Percentiles rank a stretch among this genome's conserved stretches.
Evolutionary conservation across 2,797 vertebrate species (phyloP).

Genomic region (Tragopan temminckii): DNA sequence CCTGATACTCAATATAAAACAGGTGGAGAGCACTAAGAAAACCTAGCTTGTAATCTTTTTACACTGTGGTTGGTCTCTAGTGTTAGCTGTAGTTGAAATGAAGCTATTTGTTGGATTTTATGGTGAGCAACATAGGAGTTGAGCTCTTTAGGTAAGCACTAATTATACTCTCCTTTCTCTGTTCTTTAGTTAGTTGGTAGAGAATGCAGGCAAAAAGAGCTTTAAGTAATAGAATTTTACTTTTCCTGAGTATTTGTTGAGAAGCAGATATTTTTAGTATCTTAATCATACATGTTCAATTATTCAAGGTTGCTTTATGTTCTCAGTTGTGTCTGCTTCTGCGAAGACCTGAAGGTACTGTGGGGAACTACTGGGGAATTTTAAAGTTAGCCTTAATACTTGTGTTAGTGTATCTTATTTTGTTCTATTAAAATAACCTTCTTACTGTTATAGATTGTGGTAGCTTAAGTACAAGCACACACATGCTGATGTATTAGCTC

Average conservation of each 20-base stretch:
- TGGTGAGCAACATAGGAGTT: fast-evolving
- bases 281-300: fast-evolving
- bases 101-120: fast-evolving
- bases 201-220: neutral
- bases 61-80: fast-evolving
- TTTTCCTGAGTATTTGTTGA: neutral
- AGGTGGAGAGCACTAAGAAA: neutral
- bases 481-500: neutral
- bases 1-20: neutral
- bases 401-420: neutral
- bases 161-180: fast-evolving
- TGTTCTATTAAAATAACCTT: neutral
- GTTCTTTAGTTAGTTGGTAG: neutral
- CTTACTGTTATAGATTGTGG: neutral
- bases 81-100: neutral
- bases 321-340: neutral
- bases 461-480: neutral
- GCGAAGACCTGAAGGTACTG: neutral
- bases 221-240: neutral
- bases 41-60: fast-evolving
- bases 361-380: neutral
- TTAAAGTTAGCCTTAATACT: neutral
- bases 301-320: neutral
- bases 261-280: neutral
- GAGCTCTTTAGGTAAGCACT: neutral